A percentile compares a stretch with the other conserved stretches of the same genome.
Conservation (phyloP, 2,888 invertebrate genomes). For the Coronaproctus castanopsis region DNA sequence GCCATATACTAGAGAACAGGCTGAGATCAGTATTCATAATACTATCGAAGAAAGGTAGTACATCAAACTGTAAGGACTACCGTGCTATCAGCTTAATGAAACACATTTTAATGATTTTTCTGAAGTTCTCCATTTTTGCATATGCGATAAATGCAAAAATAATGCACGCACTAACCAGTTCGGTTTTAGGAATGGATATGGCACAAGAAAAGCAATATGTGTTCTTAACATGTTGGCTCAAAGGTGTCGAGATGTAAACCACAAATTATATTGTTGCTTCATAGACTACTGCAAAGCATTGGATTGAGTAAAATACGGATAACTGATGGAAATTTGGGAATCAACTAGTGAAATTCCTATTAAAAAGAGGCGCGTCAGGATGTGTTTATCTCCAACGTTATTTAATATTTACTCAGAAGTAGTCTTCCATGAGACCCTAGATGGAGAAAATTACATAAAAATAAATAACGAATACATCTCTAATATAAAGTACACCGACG, state of each 20-base stretch:
- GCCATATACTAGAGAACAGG: background rate
- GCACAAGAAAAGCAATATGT: background rate
- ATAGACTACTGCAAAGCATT: background rate
- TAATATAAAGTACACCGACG: background rate
- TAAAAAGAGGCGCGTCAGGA: no score
- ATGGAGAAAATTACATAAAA: background rate
- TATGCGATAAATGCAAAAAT: background rate
- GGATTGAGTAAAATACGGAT: background rate
- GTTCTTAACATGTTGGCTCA: background rate
- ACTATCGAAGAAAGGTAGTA: background rate
- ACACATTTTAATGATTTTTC: background rate
- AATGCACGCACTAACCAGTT: background rate
- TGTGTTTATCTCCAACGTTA: background rate
- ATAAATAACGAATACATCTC: background rate
- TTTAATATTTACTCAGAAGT: background rate
- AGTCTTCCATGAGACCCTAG: background rate
- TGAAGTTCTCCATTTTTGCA: background rate
- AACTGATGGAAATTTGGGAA: background rate
- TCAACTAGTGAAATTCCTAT: background rate
- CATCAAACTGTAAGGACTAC: background rate
- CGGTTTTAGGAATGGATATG: background rate
- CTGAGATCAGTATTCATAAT: background rate
- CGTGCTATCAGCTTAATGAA: background rate
- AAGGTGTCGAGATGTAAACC: background rate
- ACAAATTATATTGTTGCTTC: background rate